Base-by-base conservation (phyloP, 2,113 vertebrate genomes). In the Chamaea fasciata region DNA sequence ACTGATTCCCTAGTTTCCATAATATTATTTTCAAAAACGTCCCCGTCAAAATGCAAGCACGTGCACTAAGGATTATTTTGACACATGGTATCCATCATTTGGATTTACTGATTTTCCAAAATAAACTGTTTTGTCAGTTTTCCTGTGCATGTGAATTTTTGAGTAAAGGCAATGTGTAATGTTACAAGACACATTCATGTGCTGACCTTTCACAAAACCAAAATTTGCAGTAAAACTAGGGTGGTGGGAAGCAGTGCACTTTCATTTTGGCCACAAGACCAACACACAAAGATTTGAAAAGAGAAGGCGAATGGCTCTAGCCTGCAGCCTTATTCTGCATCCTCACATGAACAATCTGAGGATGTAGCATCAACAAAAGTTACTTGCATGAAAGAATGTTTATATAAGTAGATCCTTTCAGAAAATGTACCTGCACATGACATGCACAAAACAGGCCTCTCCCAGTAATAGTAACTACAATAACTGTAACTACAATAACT, bases 81-180 rank as follows among this genome's bases (percentile, higher is more conserved):
- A 96, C 95, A 97, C 93, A 92, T 95, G 94, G 92, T 90, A 95
- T 94, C 94, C 90, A 97, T 97, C 95, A 91, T 44, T 93, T 92
- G 93, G 92, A 96, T 96, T 94, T 95, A 95, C 90, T 96, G 49
- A 67, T 96, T 97, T 96, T 94, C 90, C 60, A 94, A 92, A 96
- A 95, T 94, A 96, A 97, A 96, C 95, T 92, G 86, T 94, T 97
- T 91, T 91, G 82, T 90, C 93, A 87, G 87, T 95, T 94, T 95
- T 56, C 64, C 64, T 75, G 56, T 64, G 60, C 60, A 94, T 52
- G 52, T 86, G 90, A 95, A 90, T 88, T 91, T 94, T 81, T 86
- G 52, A 86, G 60, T 47, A 83, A 81, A 93, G 73, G 64, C 85
- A 78, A 86, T 7, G 76, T 89, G 87, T 81, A 95, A 86, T 9